Evolutionary conservation across 2,888 invertebrate species (phyloP).

Genomic region (Petrophora chlorosata): DNA sequence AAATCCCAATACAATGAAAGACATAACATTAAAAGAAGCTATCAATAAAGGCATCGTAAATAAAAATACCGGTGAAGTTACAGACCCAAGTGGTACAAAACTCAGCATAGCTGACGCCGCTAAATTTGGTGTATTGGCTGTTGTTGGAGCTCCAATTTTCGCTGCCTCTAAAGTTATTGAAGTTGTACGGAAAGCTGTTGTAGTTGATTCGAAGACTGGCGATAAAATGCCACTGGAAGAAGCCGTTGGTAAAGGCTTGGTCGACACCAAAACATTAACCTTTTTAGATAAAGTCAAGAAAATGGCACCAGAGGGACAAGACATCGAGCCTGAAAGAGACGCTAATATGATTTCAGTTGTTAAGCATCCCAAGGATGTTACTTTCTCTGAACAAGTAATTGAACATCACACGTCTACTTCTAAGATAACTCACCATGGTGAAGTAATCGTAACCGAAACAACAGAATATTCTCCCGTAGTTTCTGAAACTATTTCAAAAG

Average conservation of each 20-base stretch:
- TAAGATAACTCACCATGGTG: conserved; percentile 11
- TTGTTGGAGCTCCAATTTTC: conserved; percentile 89
- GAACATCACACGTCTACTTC: conserved; percentile 25
- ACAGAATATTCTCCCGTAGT: conserved; percentile 46
- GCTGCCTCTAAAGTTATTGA: conserved; percentile 87
- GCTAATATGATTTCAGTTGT: conserved; percentile 9
- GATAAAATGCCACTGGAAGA: conserved; percentile 88
- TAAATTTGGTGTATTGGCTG: conserved; percentile 88
- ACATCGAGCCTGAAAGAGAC: conserved; percentile 23
- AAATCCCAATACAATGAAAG: conserved; percentile 87
- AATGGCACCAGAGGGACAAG: conserved; percentile 26
- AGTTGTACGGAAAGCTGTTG: conserved; percentile 83
- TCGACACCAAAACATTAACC: conserved; percentile 75
- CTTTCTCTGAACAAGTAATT: conserved; percentile 53
- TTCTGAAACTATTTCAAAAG: conserved; percentile 40
- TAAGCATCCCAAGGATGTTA: conserved; percentile 31
- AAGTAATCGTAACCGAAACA: conserved; percentile 36
- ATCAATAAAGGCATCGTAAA: conserved; percentile 90
- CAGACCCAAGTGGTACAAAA: conserved; percentile 86
- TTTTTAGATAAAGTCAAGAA: too few relatives aligned
- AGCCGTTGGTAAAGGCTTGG: conserved; percentile 87
- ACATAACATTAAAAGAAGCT: conserved; percentile 90
- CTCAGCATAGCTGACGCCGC: conserved; percentile 89
- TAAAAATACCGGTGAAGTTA: conserved; percentile 86
- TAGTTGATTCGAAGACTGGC: conserved; percentile 89